Base-by-base conservation (phyloP, 2,113 vertebrate genomes). In the Tachycineta bicolor region DNA sequence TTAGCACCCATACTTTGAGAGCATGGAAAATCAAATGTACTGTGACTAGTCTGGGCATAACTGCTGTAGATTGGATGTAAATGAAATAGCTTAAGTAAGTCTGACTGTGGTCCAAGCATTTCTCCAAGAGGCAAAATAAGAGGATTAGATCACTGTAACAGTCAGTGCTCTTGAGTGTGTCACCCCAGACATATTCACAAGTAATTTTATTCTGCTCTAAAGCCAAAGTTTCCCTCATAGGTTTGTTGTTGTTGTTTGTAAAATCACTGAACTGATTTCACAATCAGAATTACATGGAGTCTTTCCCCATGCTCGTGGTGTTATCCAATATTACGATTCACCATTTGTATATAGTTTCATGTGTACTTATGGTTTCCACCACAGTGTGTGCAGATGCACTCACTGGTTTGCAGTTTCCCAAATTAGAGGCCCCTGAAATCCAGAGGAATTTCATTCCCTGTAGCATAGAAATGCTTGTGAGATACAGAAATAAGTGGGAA, bases 301-400 rank as follows among this genome's bases (percentile, higher is more conserved):
- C 73, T 91, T 94, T 75, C 41, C 77, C 56, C 12, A 3, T 56
- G 41, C 9, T 78, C 14, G 15, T 17, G 50, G 23, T 53, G n/a
- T 90, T 95, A 65, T 90, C 85, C 46, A 59, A 19, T 80, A 43
- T 78, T 78, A 71, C 83, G 68, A 90, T 92, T 92, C 85, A 88
- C 34, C 25, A 31, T 86, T 86, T 93, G 60, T 83, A 33, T 68
- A 64, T 25, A 46, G 44, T 58, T 58, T 59, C 46, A 19, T 25
- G 39, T 44, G 56, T 60, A 62, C 41, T 76, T 87, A 70, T 11
- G 15, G 7, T 94, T 95, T 87, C 68, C 56, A 85, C 31, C 31
- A 39, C 20, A 21, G 9, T 14, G 23, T 64, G 22, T 64, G n/a
- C 41, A 79, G 62, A 82, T 46, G 53, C 16, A 58, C 11, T 52